phyloP scores from a whole-genome alignment of 2,797 vertebrate species.

The Phylloscopus collybita region DNA sequence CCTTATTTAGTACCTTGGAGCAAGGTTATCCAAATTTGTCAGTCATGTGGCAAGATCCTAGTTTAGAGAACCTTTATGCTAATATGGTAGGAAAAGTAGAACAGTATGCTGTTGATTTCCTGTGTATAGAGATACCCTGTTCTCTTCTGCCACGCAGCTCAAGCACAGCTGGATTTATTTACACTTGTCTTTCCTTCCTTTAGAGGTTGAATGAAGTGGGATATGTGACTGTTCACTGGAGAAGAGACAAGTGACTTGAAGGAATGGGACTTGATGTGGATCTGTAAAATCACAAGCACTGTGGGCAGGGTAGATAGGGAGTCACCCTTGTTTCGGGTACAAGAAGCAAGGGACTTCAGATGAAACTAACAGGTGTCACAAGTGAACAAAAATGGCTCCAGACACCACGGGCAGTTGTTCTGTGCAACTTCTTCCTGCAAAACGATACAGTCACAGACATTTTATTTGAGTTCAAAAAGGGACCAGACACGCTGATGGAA shows the following conservation, averaged over 20 bases:
- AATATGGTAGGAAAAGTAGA: background rate
- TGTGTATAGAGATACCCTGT: background rate
- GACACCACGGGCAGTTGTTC: background rate
- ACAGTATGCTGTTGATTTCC: background rate
- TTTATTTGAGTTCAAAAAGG: background rate
- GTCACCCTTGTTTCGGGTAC: background rate
- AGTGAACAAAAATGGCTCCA: background rate
- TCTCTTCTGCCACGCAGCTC: background rate
- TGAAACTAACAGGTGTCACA: conserved; percentile 46
- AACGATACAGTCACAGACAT: background rate
- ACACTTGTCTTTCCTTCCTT: background rate
- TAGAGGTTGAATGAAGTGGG: background rate
- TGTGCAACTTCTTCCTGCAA: background rate
- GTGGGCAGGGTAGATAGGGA: background rate
- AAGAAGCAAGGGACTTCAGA: background rate
- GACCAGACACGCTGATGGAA: background rate
- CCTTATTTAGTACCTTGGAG: background rate
- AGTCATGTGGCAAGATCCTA: background rate
- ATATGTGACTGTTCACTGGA: background rate
- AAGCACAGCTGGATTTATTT: background rate
- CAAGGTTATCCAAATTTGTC: background rate
- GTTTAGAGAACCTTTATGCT: background rate
- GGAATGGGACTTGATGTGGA: background rate
- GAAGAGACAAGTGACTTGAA: background rate
- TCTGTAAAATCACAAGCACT: background rate